Evolutionary conservation across 2,113 vertebrate genomes (phyloP).

Genomic region (Lagopus leucura): DNA sequence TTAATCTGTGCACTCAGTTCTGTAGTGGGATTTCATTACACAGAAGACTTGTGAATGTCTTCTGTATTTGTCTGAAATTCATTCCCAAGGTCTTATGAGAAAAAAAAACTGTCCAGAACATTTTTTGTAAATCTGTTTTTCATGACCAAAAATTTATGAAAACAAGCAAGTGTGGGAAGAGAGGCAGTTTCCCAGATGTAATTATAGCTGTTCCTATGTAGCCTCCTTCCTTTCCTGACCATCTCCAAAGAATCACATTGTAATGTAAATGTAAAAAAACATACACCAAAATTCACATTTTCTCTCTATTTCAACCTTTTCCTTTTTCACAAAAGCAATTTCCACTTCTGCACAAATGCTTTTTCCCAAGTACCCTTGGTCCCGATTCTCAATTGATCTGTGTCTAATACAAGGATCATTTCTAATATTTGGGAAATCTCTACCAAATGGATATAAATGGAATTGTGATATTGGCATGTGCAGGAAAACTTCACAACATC

Average conservation of each 20-base stretch:
- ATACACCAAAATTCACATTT: neutral
- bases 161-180: neutral
- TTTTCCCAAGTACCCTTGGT: neutral
- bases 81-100: neutral
- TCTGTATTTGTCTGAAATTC: neutral
- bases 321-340: neutral
- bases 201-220: neutral
- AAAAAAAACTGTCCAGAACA: neutral
- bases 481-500: too few species aligned
- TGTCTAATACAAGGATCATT: neutral
- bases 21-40: neutral
- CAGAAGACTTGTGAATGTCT: neutral
- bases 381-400: fast-evolving
- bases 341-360: neutral
- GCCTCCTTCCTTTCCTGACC: neutral
- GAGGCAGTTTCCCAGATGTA: neutral
- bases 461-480: too few species aligned
- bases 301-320: neutral
- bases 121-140: neutral
- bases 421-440: neutral
- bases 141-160: neutral
- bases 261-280: too few species aligned
- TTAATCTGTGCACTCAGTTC: neutral
- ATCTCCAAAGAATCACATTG: neutral
- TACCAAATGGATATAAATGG: neutral